A percentile compares a stretch with the other conserved stretches of the same genome.
These are phyloP conservation scores for Drosophila ogumai DNA, from an alignment of 1,140 invertebrate species.

Conservation along the genomic window DNA sequence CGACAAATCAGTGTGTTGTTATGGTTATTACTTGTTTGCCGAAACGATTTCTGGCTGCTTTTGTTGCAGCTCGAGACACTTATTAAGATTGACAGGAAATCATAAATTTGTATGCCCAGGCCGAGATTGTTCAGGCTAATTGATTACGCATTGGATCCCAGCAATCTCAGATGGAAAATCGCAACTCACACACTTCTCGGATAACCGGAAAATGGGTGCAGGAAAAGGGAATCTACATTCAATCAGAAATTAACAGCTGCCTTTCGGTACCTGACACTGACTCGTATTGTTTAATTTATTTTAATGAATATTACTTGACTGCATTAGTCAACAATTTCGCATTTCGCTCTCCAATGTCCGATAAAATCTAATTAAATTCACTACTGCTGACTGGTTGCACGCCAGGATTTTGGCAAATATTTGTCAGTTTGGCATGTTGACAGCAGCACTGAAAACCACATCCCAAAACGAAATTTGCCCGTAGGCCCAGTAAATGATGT, in stretches of 20 bases:
- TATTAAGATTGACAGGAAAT: slow-evolving; percentile 80
- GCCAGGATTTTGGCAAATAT: slow-evolving; percentile 68
- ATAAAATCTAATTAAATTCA: slow-evolving; percentile 80
- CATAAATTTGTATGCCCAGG: slow-evolving; percentile 73
- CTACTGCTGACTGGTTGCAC: slow-evolving; percentile 44
- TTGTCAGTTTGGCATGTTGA: slow-evolving; percentile 72
- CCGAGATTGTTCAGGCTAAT: slow-evolving; percentile 59
- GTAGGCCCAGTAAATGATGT: slow-evolving; percentile 61
- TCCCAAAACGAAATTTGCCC: slow-evolving; percentile 34
- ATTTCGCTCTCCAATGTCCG: slow-evolving; percentile 11
- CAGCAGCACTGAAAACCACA: slow-evolving; percentile 71
- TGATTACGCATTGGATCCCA: slow-evolving; percentile 24
- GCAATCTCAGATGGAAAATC: slow-evolving; percentile 17
- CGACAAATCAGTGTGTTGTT: slow-evolving; percentile 65
- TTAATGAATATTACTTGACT: slow-evolving; percentile 74
- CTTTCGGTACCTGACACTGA: not conserved
- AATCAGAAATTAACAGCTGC: slow-evolving; percentile 21
- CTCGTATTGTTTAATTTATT: slow-evolving; percentile 42
- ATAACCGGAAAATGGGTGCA: not conserved
- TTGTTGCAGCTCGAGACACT: slow-evolving; percentile 49
- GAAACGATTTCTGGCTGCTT: slow-evolving; percentile 2
- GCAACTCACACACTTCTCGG: slow-evolving; percentile 12
- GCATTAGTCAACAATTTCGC: slow-evolving; percentile 49
- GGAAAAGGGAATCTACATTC: not conserved
- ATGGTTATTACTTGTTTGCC: slow-evolving; percentile 39